Conservation (phyloP, 1,140 invertebrate species). For the Aphis craccivora region DNA sequence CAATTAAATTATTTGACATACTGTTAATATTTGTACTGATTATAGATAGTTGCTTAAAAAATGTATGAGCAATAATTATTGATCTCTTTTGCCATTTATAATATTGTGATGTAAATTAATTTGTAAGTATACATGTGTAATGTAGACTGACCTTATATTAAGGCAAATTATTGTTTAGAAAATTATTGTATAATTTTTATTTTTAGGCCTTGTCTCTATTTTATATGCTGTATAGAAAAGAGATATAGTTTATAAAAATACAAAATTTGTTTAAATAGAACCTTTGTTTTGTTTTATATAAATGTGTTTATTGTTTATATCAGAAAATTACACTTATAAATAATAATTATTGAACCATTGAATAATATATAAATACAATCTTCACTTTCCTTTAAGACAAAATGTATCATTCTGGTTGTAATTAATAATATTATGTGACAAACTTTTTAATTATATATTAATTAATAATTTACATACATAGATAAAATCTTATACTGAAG, state of each 20-base stretch:
- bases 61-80: constrained; percentile 56
- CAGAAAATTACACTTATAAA: neutral
- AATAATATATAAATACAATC: neutral
- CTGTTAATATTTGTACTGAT: constrained; percentile 43
- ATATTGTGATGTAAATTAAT: constrained; percentile 55
- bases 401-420: neutral
- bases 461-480: neutral
- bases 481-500: neutral
- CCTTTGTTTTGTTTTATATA: neutral
- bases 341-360: neutral
- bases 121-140: constrained; percentile 48
- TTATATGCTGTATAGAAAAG: constrained; percentile 50
- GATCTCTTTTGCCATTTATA: constrained; percentile 56
- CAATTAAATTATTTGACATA: constrained; percentile 29
- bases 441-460: neutral
- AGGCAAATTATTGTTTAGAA: constrained; percentile 52
- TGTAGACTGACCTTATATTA: constrained; percentile 56
- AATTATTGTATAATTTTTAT: constrained; percentile 7
- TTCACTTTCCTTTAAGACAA: neutral
- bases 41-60: constrained; percentile 46
- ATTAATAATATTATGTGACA: neutral
- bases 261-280: constrained; percentile 46
- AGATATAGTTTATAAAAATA: constrained; percentile 47
- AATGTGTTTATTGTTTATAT: neutral
- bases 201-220: constrained; percentile 52